Evolutionary conservation across 2,797 vertebrate genomes (phyloP).

Genomic region (Anguilla obscura): DNA sequence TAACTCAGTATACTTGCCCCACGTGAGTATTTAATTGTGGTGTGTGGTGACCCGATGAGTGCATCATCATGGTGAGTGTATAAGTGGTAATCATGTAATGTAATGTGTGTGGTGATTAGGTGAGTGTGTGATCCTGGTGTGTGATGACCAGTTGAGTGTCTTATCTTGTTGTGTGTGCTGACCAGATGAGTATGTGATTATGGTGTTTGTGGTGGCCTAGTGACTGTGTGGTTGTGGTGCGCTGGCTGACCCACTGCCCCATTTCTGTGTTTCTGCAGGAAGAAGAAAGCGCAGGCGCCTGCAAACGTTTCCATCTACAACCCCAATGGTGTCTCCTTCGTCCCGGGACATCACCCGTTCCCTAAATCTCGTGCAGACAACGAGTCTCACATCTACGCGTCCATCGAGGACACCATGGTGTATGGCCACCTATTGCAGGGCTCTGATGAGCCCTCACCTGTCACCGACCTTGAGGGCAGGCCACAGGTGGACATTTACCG

Average conservation of each 20-base stretch:
- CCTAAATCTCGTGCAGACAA: constrained; percentile 65
- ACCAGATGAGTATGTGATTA: no score
- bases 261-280: constrained; percentile 54
- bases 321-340: constrained; percentile 65
- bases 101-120: neutral
- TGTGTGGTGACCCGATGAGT: neutral
- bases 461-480: constrained; percentile 36
- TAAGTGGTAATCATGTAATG: constrained; percentile 41
- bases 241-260: neutral
- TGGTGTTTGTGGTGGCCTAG: constrained; percentile 66
- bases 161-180: neutral
- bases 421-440: constrained; percentile 82
- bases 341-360: constrained; percentile 64
- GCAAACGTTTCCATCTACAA: constrained; percentile 81
- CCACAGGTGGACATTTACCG: constrained; percentile 69
- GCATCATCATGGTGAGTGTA: neutral
- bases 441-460: constrained; percentile 43
- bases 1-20: constrained; percentile 56
- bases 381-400: constrained; percentile 81
- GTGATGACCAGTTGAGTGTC: neutral
- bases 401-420: constrained; percentile 86
- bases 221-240: constrained; percentile 54
- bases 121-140: neutral
- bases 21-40: constrained; percentile 54
- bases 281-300: constrained; percentile 64